Evolutionary conservation across 2,113 vertebrate species (phyloP), one percentile per base, ranked within the genome.

Genomic region (Tenebrosternarchus preto): DNA sequence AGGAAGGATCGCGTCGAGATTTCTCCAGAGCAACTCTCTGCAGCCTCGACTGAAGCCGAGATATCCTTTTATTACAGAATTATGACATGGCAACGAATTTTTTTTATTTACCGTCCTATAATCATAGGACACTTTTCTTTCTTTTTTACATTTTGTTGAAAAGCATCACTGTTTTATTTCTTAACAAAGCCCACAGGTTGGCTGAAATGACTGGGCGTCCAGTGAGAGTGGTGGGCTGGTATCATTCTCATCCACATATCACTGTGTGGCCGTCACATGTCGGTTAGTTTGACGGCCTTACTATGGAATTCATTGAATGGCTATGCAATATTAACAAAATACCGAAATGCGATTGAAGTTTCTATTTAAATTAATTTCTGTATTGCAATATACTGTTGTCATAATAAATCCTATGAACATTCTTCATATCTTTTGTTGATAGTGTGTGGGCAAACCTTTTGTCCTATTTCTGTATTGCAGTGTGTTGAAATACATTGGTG

Each of bases 181-280:
- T 85, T 86, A 85, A 88, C 56, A 57, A 22, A 53, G 64, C 61
- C 19, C 89, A 96, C 95, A 93, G 97, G 80, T 92, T 99, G 90
- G 96, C 97, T 68, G 97, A 98, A 77, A 93, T 94, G 79, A 98
- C 96, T 0, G 96, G 97, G 39, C 93, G 93, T 1, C 94, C 96
- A 20, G 96, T 99, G 95, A 92, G 97, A 80, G 97, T 99, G 31
- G 97, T 99, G 39, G 98, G 98, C 85, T 99, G 98, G 98, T 99
- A 99, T 84, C 97, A 99, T 86, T 99, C 98, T 29, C 98, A 99
- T 79, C 98, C 98, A 16, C 98, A 99, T 78, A 99, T 99, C 83
- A 99, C 98, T 0, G 98, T 99, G 27, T 99, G 98, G 98, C 98
- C 98, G 0, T 98, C 97, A 0, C 98, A 99, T 46, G 97, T 98